Conservation (phyloP, 2,888 invertebrate genomes). For the Tipula confusa region DNA sequence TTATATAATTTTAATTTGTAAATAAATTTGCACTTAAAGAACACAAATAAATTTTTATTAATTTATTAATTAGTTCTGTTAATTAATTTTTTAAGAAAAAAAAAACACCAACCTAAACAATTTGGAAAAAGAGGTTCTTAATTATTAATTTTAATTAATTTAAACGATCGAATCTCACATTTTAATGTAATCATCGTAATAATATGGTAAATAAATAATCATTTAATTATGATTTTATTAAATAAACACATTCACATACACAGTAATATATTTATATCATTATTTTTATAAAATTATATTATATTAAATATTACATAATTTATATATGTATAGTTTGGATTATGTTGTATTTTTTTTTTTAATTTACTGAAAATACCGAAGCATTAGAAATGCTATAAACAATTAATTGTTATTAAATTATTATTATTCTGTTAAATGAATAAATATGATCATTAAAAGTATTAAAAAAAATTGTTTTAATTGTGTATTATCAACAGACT, state of each 20-base stretch:
- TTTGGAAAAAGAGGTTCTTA: not conserved
- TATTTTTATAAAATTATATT: not conserved
- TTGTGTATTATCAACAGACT: not conserved
- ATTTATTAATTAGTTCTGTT: not conserved
- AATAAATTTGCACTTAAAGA: not conserved
- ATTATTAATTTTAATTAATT: not conserved
- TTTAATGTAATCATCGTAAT: not conserved
- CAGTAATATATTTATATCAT: not conserved
- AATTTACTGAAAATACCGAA: not conserved
- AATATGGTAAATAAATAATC: not conserved
- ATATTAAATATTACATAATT: not conserved
- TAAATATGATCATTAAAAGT: not conserved
- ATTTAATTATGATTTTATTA: not conserved
- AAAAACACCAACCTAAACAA: not conserved
- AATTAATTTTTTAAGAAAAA: not conserved
- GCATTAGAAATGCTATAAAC: not conserved
- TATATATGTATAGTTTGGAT: not conserved
- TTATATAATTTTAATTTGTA: not conserved
- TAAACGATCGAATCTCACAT: not conserved
- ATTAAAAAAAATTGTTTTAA: not conserved
- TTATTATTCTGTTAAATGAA: not conserved
- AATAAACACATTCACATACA: no score
- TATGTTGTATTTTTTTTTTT: not conserved
- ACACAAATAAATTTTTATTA: not conserved
- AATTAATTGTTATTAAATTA: conserved; percentile 16